These are phyloP conservation scores for Aurelia aurita DNA, from an alignment of 30 jellyfish, hydroid and myxozoan species.

Conservation along the genomic window DNA sequence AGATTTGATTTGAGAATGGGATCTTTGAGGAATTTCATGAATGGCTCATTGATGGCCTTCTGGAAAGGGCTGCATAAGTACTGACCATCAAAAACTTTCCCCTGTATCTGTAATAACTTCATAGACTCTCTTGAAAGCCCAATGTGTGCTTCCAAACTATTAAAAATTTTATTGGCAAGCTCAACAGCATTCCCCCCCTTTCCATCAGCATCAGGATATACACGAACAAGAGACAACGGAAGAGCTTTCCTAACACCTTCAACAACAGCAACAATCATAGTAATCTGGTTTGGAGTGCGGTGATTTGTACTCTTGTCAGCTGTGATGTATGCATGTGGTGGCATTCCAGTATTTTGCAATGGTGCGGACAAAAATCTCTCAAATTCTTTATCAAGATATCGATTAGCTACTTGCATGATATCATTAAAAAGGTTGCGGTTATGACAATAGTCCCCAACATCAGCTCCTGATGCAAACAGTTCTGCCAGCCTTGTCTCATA, in stretches of 20 bases:
- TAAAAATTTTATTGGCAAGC: background rate
- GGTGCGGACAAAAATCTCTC: background rate
- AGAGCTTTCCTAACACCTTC: constrained; percentile 25
- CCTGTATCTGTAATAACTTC: constrained; percentile 17
- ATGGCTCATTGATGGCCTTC: background rate
- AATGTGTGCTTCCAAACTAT: background rate
- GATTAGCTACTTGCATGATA: constrained; percentile 8
- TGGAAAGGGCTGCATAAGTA: background rate
- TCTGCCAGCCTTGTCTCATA: constrained; percentile 30
- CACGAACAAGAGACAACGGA: background rate
- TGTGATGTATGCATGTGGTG: constrained; percentile 6
- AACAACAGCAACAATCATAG: constrained; percentile 17
- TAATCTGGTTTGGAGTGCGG: constrained; percentile 21
- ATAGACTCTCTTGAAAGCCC: background rate
- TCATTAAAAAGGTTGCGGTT: constrained; percentile 9
- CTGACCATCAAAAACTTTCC: too few species aligned
- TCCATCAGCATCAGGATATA: constrained; percentile 18
- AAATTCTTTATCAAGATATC: constrained; percentile 3
- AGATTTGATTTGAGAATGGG: background rate
- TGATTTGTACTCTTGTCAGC: constrained; percentile 36
- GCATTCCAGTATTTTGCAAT: constrained; percentile 32
- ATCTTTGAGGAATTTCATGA: background rate
- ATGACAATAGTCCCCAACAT: constrained; percentile 59
- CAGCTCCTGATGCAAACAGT: constrained; percentile 45
- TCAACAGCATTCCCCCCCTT: background rate